phyloP scores from a whole-genome alignment of 2,113 vertebrate genomes.

The Epinephelus lanceolatus region DNA sequence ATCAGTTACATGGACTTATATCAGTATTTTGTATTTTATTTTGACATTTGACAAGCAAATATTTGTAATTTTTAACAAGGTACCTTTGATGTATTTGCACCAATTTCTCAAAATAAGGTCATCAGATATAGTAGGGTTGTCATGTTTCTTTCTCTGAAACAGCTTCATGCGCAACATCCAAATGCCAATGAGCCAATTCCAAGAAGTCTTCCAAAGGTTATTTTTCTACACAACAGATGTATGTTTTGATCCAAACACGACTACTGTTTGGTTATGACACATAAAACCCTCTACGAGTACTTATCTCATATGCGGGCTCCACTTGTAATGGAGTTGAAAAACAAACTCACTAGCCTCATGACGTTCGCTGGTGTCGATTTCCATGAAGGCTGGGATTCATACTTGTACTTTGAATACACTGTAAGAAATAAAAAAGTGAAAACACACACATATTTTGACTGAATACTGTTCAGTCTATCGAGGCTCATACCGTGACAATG shows the following conservation, averaged over 20 bases:
- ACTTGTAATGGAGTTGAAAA: constrained; percentile 49
- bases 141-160: constrained; percentile 51
- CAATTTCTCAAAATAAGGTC: constrained; percentile 18
- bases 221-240: constrained; percentile 73
- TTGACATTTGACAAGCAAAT: no score
- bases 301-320: constrained; percentile 59
- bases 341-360: constrained; percentile 24
- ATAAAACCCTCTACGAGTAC: constrained; percentile 58
- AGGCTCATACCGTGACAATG: neutral
- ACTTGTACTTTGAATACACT: neutral
- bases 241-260: constrained; percentile 82
- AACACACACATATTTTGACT: neutral
- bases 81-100: no score
- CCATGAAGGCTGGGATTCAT: constrained; percentile 16
- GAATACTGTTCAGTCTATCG: neutral
- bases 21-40: no score
- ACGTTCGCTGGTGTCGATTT: constrained; percentile 13
- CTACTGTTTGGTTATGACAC: constrained; percentile 80
- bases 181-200: constrained; percentile 69
- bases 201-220: constrained; percentile 66
- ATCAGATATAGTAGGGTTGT: neutral
- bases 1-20: no score
- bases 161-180: constrained; percentile 18
- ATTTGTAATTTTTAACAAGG: no score
- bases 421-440: neutral